phyloP scores from a whole-genome alignment of 1,140 invertebrate species.

The Wiebesia pumilae region DNA sequence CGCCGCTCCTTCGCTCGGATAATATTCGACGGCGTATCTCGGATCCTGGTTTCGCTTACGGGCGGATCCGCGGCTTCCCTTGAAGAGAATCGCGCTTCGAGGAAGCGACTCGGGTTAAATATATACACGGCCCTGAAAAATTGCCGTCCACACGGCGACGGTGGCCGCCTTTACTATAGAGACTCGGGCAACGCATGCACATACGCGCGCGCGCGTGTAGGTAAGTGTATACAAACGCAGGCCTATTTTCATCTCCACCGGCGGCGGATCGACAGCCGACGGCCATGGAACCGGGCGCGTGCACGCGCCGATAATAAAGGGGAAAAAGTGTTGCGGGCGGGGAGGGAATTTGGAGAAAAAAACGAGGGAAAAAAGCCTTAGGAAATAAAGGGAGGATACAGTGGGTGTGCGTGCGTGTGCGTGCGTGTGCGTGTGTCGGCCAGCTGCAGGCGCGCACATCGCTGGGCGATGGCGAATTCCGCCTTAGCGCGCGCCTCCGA shows the following conservation, averaged over 20 bases:
- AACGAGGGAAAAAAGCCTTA: background rate
- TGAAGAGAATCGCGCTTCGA: background rate
- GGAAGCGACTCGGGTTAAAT: background rate
- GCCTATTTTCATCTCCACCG: conserved; percentile 43
- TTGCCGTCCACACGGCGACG: background rate
- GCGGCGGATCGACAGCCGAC: conserved; percentile 55
- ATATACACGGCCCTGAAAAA: conserved; percentile 7
- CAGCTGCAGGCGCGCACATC: background rate
- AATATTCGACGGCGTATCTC: too few species aligned
- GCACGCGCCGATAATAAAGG: conserved; percentile 15
- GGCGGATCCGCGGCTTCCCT: too few species aligned
- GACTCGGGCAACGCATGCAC: too few species aligned
- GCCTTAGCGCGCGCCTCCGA: conserved; percentile 6
- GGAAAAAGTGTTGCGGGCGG: conserved; percentile 11
- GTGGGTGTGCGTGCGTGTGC: background rate
- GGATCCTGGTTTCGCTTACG: too few species aligned
- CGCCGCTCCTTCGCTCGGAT: too few species aligned
- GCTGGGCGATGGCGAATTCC: conserved; percentile 13
- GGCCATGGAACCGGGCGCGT: background rate
- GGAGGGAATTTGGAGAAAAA: conserved; percentile 15
- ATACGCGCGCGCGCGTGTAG: background rate
- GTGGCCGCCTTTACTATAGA: too few species aligned
- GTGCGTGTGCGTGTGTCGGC: background rate
- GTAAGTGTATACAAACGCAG: too few species aligned
- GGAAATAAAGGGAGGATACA: background rate